Evolutionary conservation across 1,140 invertebrate genomes (phyloP), one percentile per base, ranked within the genome.

Genomic region (Procambarus clarkii): DNA sequence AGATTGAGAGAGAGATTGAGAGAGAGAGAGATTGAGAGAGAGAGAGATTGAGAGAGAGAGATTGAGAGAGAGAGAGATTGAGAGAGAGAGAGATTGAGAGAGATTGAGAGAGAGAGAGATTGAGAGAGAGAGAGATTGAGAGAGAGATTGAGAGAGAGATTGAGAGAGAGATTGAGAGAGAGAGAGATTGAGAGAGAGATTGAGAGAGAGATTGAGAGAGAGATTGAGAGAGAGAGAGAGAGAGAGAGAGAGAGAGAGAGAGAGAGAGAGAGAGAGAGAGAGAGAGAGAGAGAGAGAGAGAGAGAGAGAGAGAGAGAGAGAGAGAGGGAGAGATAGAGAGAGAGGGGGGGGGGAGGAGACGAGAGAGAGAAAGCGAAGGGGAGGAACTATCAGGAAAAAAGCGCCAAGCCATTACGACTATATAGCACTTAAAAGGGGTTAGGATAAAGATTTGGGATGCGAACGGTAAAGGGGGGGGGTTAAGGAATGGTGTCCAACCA

Each of bases 81-180:
- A 46, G 84, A 74, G 84, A 86, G 84, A 86, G 84, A 86, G 84
- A 86, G 21, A 48, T n/a, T n/a, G n/a, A n/a, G n/a, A n/a, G n/a
- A n/a, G n/a, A n/a, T n/a, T n/a, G 69, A 86, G 45, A 77, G 71
- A 77, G 45, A 58, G 18, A 77, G 71, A 50, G 64, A 77, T n/a
- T n/a, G 18, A 74, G 71, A 76, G 45, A 21, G 48, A 86, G 84
- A 50, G 84, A 24, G 71, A 50, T n/a, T n/a, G 84, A 77, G 71
- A 11, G 60, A 2, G 60, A 15, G 82, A 8, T n/a, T n/a, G 34
- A 45, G 60, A 15, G 82, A 4, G 0, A 2, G 60, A 4, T n/a
- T n/a, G 18, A 7, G 18, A 64, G 1, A 64, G 60, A 18, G 60
- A 64, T n/a, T n/a, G 18, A 64, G 60, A 18, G 18, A 64, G 60